phyloP scores from a whole-genome alignment of 2,797 vertebrate genomes.

The Eidolon dupreanum region DNA sequence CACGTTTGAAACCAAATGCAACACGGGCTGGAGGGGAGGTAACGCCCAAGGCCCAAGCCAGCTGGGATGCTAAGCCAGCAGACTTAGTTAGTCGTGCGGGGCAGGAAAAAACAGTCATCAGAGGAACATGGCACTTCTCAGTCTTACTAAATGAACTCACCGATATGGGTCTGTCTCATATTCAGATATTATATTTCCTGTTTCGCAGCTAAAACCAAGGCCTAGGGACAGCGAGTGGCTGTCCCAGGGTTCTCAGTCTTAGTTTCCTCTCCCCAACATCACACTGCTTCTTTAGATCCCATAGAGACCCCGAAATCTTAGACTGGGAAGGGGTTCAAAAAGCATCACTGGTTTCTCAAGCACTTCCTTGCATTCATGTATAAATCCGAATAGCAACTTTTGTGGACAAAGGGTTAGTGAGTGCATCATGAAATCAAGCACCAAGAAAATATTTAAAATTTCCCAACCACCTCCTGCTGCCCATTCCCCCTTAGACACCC shows the following conservation, averaged over 20 bases:
- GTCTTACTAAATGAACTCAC: neutral
- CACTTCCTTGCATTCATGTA: neutral
- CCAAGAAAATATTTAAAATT: too few species aligned
- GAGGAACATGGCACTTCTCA: accelerated
- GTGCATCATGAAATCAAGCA: neutral
- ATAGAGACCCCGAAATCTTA: neutral
- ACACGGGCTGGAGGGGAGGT: accelerated
- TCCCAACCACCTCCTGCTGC: neutral
- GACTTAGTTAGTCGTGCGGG: accelerated
- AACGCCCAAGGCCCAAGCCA: neutral
- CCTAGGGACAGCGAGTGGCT: neutral
- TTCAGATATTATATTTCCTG: neutral
- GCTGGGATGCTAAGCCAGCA: neutral
- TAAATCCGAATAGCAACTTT: neutral
- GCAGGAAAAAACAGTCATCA: neutral
- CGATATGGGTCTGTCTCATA: neutral
- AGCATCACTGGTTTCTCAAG: neutral
- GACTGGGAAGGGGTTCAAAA: neutral
- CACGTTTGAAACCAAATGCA: neutral
- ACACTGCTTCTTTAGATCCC: neutral
- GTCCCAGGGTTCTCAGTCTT: accelerated
- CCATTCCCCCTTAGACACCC: neutral
- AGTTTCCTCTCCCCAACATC: neutral
- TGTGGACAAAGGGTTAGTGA: neutral
- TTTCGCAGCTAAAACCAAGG: neutral